These are phyloP conservation scores for Chelonus insularis DNA, from an alignment of 1,140 invertebrate genomes.

Conservation along the genomic window DNA sequence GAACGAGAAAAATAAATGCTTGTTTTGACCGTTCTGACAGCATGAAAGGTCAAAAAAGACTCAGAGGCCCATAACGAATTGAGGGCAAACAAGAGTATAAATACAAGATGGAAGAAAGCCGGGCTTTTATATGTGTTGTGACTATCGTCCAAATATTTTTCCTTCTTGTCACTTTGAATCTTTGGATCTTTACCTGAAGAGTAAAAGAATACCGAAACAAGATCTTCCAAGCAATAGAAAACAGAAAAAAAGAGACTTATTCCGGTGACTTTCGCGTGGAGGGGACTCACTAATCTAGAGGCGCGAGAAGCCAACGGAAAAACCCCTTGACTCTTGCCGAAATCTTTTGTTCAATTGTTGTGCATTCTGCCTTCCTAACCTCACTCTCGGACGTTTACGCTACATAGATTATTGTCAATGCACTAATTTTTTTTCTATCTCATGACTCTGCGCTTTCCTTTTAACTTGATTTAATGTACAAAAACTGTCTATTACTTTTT, in stretches of 20 bases:
- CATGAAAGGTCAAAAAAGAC: slow-evolving; percentile 10
- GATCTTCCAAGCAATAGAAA: neutral
- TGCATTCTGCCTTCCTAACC: neutral
- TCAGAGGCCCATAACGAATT: slow-evolving; percentile 17
- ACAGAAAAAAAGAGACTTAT: neutral
- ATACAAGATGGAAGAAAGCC: slow-evolving; percentile 7
- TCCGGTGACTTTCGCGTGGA: neutral
- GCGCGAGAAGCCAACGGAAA: slow-evolving; percentile 37
- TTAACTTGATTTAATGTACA: too few relatives aligned
- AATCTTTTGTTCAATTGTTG: slow-evolving; percentile 17
- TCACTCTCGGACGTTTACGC: slow-evolving; percentile 8
- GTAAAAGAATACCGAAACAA: slow-evolving; percentile 5
- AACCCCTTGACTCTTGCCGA: slow-evolving; percentile 40
- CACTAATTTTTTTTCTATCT: slow-evolving; percentile 7
- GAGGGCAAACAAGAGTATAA: slow-evolving; percentile 18
- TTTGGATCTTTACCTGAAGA: neutral
- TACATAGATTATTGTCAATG: slow-evolving; percentile 12
- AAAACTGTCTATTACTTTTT: too few relatives aligned
- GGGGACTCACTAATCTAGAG: slow-evolving; percentile 31
- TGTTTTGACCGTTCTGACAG: slow-evolving; percentile 39
- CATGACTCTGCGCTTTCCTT: slow-evolving; percentile 3
- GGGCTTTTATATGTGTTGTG: neutral
- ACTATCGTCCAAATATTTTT: slow-evolving; percentile 32
- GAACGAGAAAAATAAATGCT: slow-evolving; percentile 38
- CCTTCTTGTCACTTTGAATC: slow-evolving; percentile 26